These are phyloP conservation scores for Dermolepida albohirtum DNA, from an alignment of 2,888 invertebrate genomes.

Conservation along the genomic window DNA sequence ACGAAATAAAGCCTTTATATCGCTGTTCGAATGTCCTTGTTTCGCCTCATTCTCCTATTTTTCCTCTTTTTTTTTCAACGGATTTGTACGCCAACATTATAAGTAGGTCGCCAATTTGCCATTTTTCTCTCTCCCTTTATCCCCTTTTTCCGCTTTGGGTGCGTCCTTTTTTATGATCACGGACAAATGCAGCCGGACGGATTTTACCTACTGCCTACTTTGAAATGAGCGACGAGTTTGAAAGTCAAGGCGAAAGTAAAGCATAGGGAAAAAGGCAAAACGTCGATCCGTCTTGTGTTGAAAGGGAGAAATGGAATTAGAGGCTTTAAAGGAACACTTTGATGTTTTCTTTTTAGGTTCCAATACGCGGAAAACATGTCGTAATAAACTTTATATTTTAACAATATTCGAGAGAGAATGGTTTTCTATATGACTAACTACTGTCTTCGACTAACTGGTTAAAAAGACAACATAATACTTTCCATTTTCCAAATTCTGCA, in stretches of 20 bases:
- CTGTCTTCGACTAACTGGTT: too few species aligned
- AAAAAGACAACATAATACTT: too few species aligned
- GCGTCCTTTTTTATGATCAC: constrained; percentile 8
- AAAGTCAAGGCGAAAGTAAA: constrained; percentile 1
- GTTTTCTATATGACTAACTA: too few species aligned
- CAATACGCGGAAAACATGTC: not conserved
- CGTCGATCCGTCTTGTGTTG: constrained; percentile 9
- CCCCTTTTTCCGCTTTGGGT: constrained; percentile 4
- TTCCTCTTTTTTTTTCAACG: constrained; percentile 10
- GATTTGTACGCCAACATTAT: not conserved
- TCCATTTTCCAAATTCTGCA: too few species aligned
- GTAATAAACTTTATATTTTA: too few species aligned
- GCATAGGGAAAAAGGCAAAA: not conserved
- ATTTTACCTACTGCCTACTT: constrained; percentile 3
- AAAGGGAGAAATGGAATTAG: constrained; percentile 15
- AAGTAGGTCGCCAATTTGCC: constrained; percentile 32
- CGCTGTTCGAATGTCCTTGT: not conserved
- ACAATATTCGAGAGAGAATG: too few species aligned
- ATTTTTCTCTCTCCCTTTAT: constrained; percentile 6
- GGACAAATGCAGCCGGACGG: not conserved
- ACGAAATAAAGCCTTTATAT: too few species aligned
- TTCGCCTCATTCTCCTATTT: not conserved
- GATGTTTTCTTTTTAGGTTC: constrained; percentile 7
- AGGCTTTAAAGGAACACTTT: constrained; percentile 10
- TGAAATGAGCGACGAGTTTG: constrained; percentile 19